Base-by-base conservation (phyloP, 1,140 invertebrate genomes). In the Drosophila sp. region DNA sequence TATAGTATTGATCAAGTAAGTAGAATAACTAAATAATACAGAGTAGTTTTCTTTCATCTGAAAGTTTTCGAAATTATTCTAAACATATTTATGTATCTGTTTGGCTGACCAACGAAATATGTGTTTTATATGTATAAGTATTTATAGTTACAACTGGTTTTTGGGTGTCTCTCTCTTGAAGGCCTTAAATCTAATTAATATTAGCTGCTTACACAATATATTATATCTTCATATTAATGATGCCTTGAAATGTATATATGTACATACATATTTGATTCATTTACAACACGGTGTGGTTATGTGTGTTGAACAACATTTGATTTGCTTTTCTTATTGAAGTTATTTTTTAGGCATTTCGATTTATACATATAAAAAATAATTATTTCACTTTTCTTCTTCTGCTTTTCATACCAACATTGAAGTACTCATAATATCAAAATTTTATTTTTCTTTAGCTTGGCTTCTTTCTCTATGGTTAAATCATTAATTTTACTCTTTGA, bases 311-410 rank as follows among this genome's bases (percentile, higher is more conserved):
- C 74, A 77, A 77, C 75, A 66, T 78, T 78, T 77, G 74, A 71
- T 78, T 76, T 69, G 64, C 40, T 50, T 66, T 50, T 50, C 44
- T 50, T 23, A 25, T 50, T 50, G 2, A 50, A 50, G 44, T 72
- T 17, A 17, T 17, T 58, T 72, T 74, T 27, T 66, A 60, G 61
- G 65, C 40, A 54, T 66, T 66, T 58, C 55, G 50, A 62, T 74
- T 76, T 67, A 33, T 73, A 47, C 41, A 74, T 86, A 86, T 76
- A 86, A 85, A 86, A 86, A 86, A 87, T 87, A 68, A 86, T 79
- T 79, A 27, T 50, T 50, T 27, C 7, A 27, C 44, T 50, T 50
- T 10, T 10, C 17, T 50, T 50, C 5, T 44, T 23, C 17, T 25
- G 6, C 27, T 41, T 63, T 57, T 33, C n/a, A 57, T 57, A 57